phyloP scores from a whole-genome alignment of 1,140 invertebrate genomes.

The Drosophila paulistorum region DNA sequence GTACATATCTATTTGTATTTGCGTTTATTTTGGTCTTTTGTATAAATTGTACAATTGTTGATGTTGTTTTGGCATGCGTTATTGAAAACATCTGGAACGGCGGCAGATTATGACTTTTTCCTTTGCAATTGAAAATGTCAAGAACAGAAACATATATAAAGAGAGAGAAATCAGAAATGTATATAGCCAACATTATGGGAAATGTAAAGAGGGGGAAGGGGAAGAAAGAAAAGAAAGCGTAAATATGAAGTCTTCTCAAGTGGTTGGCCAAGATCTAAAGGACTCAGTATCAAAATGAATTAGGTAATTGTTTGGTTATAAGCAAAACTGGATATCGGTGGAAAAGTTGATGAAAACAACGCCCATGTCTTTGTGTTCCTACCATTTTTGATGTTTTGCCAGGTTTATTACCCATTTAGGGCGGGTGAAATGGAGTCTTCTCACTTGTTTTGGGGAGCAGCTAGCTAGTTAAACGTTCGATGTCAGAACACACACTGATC shows the following conservation, averaged over 20 bases:
- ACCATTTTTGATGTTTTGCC: constrained; percentile 51
- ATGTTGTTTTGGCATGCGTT: constrained; percentile 33
- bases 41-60: not conserved
- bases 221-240: not conserved
- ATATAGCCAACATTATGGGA: constrained; percentile 10
- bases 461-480: constrained; percentile 44
- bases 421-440: not conserved
- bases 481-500: constrained; percentile 50
- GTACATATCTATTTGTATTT: not conserved
- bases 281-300: no score
- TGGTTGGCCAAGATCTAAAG: no score
- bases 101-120: constrained; percentile 4
- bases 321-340: no score
- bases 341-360: not conserved
- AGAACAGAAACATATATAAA: constrained; percentile 20
- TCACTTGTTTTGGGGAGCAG: not conserved
- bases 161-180: constrained; percentile 2
- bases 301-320: no score
- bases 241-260: not conserved
- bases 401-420: constrained; percentile 61
- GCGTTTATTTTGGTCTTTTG: not conserved
- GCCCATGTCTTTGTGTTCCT: constrained; percentile 28
- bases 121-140: constrained; percentile 38
- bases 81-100: constrained; percentile 49
- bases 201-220: not conserved